phyloP scores from a whole-genome alignment of 2,113 vertebrate genomes.

The Gymnogyps californianus region DNA sequence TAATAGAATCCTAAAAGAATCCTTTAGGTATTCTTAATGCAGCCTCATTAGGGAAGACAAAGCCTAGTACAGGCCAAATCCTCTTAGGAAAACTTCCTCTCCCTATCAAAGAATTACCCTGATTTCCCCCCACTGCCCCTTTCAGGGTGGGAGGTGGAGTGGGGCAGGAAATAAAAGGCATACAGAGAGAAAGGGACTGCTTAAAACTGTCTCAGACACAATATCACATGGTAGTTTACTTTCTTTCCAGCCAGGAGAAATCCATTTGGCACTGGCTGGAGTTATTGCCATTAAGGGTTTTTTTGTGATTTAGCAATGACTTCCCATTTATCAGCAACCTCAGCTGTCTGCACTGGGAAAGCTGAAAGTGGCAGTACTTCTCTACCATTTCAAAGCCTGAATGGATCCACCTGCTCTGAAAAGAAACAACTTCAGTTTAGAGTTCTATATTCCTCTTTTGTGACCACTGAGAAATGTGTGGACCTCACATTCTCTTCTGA shows the following conservation, averaged over 20 bases:
- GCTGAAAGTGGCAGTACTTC: background rate
- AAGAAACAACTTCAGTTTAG: background rate
- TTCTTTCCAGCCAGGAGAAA: background rate
- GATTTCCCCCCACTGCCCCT: background rate
- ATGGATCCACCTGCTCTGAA: background rate
- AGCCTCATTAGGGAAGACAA: background rate
- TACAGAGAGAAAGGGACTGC: background rate
- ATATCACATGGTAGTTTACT: background rate
- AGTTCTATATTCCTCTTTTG: background rate
- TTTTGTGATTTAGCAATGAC: background rate
- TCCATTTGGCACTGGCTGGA: background rate
- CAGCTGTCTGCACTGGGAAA: background rate
- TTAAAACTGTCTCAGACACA: background rate
- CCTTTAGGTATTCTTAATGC: background rate
- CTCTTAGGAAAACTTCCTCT: background rate
- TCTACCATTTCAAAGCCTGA: background rate
- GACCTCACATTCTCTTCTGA: background rate
- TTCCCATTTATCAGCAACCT: background rate
- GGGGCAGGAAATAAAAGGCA: background rate
- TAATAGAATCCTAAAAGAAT: conserved; percentile 12
- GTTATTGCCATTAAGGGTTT: background rate
- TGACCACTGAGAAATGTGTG: background rate
- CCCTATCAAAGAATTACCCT: background rate
- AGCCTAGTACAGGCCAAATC: background rate
- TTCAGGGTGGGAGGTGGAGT: background rate